Evolutionary conservation across 2,797 vertebrate species (phyloP).

Genomic region (Vireo griseus): DNA sequence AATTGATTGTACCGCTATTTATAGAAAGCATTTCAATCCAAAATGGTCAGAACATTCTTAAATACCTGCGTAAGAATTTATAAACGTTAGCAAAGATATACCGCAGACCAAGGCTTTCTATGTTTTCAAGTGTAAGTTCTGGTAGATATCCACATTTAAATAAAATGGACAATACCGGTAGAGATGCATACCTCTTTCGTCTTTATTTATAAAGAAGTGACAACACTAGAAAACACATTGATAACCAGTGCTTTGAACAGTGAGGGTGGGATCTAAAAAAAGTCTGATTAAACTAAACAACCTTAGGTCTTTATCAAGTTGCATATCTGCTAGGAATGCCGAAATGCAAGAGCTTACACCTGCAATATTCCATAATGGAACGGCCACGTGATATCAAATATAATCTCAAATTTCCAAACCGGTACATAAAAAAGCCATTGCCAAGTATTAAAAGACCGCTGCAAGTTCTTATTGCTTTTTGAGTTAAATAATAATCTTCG

Average conservation of each 20-base stretch:
- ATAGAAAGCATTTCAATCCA: constrained; percentile 16
- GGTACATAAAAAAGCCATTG: constrained; percentile 66
- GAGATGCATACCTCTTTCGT: constrained; percentile 40
- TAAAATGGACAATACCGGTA: constrained; percentile 28
- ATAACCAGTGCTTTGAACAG: constrained; percentile 75
- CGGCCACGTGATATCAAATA: constrained; percentile 73
- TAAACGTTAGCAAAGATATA: not conserved
- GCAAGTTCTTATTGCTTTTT: constrained; percentile 72
- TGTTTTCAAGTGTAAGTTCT: not conserved
- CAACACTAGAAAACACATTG: constrained; percentile 78
- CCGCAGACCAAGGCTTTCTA: not conserved
- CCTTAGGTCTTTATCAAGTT: constrained; percentile 62
- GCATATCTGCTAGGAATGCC: constrained; percentile 66
- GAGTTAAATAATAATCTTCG: constrained; percentile 61
- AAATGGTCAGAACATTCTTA: not conserved
- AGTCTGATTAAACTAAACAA: constrained; percentile 53
- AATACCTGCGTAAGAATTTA: not conserved
- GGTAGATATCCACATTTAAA: constrained; percentile 1
- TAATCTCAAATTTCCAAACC: constrained; percentile 66
- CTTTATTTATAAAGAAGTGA: constrained; percentile 79
- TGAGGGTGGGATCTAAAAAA: constrained; percentile 71
- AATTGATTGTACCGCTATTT: not conserved
- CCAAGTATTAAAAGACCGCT: constrained; percentile 57
- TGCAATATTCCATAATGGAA: constrained; percentile 66
- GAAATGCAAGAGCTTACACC: constrained; percentile 68